Base-by-base conservation (phyloP, 2,888 invertebrate genomes). In the Acanthosepion esculentum region DNA sequence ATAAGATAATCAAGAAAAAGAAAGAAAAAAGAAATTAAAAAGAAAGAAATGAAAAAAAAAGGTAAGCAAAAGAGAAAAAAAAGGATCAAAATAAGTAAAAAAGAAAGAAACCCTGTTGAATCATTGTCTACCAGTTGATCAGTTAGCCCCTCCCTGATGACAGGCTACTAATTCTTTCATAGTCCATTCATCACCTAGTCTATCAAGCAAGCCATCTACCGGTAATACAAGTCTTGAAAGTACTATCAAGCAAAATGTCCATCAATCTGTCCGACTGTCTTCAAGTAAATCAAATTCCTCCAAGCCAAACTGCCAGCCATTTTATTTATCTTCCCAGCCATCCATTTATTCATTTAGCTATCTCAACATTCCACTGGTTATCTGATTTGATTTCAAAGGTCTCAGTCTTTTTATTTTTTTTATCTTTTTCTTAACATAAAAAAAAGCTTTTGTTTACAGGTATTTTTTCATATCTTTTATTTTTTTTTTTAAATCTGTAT, bases 251-350 rank as follows among this genome's bases (percentile, higher is more conserved):
- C 78, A 78, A 78, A 78, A 78, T 78, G 78, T 78, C 78, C 78
- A 78, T 78, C 78, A 78, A 78, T 78, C 78, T 78, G 78, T 78
- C 78, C 15, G 78, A 78, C 78, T n/a, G n/a, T 78, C n/a, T 78
- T 78, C n/a, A 78, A 78, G n/a, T 78, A 78, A 78, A 78, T 78
- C 78, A 78, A 78, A 78, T 78, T 78, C 78, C 78, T 78, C 78
- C n/a, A 78, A 78, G 15, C n/a, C n/a, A 78, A 78, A 78, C 78
- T 15, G 78, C 3, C 78, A 12, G n/a, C n/a, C n/a, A n/a, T 78
- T 78, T 78, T 78, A 78, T 78, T 78, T 78, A 78, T 78, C 78
- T 78, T 78, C n/a, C 4, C 8, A 78, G 5, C n/a, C 78, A 78
- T 29, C 29, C 78, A 78, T 18, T 78, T n/a, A 15, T 78, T 78